phyloP scores from a whole-genome alignment of 2,797 vertebrate species.

The Apogon hyalosoma region DNA sequence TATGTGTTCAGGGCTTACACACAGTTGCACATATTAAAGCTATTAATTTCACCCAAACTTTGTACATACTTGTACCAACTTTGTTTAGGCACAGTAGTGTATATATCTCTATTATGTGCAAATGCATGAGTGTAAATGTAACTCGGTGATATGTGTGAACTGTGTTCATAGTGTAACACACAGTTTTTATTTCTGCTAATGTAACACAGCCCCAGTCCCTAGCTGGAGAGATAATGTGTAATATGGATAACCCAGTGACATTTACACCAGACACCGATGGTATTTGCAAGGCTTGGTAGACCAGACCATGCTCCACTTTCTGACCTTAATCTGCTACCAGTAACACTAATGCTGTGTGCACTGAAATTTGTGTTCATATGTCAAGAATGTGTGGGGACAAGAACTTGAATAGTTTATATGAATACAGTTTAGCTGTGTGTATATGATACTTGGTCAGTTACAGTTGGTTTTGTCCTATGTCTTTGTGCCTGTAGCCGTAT shows the following conservation, averaged over 20 bases:
- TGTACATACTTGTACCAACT: constrained; percentile 34
- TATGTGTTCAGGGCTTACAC: constrained; percentile 58
- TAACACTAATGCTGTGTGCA: constrained; percentile 17
- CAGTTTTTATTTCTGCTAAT: constrained; percentile 45
- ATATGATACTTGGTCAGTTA: constrained; percentile 22
- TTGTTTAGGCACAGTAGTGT: constrained; percentile 43
- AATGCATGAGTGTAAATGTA: neutral
- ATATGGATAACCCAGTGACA: constrained; percentile 76
- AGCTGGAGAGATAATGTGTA: constrained; percentile 45
- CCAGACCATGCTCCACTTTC: constrained; percentile 66
- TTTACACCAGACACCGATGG: constrained; percentile 76
- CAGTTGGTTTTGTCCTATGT: constrained; percentile 19
- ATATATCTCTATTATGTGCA: constrained; percentile 20
- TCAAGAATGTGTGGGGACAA: constrained; percentile 16
- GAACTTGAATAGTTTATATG: constrained; percentile 23
- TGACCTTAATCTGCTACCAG: constrained; percentile 78
- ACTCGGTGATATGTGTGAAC: constrained; percentile 19
- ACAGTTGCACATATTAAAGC: constrained; percentile 72
- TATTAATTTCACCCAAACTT: constrained; percentile 66
- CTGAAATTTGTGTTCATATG: constrained; percentile 39
- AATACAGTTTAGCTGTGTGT: constrained; percentile 12
- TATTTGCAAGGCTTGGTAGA: constrained; percentile 77
- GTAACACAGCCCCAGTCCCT: constrained; percentile 34
- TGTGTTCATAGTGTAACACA: constrained; percentile 18
- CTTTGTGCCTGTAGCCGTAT: constrained; percentile 24